Base-by-base conservation (phyloP, 2,888 invertebrate genomes). In the Beris chalybata region DNA sequence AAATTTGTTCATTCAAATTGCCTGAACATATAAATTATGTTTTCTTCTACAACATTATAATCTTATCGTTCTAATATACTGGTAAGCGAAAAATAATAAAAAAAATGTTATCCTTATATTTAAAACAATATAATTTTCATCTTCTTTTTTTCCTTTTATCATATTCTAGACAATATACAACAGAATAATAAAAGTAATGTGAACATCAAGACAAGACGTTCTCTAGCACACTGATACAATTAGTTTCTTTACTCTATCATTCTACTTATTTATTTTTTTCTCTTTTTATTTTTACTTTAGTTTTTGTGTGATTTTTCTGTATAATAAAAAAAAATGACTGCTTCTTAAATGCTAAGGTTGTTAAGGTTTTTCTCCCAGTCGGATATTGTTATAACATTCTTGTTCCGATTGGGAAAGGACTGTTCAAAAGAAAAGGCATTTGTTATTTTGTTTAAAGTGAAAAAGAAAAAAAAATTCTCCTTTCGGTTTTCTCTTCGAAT, bases 81-180 rank as follows among this genome's bases (percentile, higher is more conserved):
- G 15, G 48, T 48, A 48, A 48, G n/a, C n/a, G 48, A 50, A 50
- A 50, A 50, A 48, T 48, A 48, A n/a, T n/a, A 48, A 56, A 59
- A 59, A 47, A 59, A 59, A 30, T 31, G 30, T 30, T n/a, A 59
- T 59, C 47, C 58, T 61, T 61, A 61, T 61, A 61, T 61, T 61
- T 61, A 61, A 61, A 61, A 61, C 61, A 61, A 61, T 61, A 61
- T 61, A 61, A 61, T 61, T 44, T 31, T 61, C 38, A n/a, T 52
- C 11, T 22, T 29, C 15, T 13, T 38, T 9, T 61, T 38, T 38
- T 47, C 15, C 31, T 47, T 43, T 38, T 38, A 9, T 38, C 47
- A 48, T 13, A 30, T 31, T 47, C 50, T 7, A 50, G 52, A 61
- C 50, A 61, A 13, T 54, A n/a, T 43, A 48, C 50, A 50, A 38